These are phyloP conservation scores for Tenthredo amoena DNA, from an alignment of 2,888 invertebrate genomes.

Conservation along the genomic window DNA sequence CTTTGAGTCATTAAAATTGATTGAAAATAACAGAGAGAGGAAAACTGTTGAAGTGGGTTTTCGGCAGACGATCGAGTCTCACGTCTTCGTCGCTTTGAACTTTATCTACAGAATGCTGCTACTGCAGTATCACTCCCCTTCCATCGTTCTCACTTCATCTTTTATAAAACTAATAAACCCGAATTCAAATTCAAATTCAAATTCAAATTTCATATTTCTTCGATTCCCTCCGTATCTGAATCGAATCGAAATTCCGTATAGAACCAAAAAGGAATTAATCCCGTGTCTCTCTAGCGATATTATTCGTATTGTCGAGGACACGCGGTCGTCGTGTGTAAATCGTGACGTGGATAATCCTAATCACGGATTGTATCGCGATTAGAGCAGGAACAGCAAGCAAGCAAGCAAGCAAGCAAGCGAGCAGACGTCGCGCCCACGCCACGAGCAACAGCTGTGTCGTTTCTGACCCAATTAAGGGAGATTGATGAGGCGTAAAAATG, in stretches of 20 bases:
- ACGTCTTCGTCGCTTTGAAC: not conserved
- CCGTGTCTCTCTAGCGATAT: not conserved
- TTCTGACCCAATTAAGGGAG: slow-evolving; percentile 44
- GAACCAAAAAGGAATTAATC: no score
- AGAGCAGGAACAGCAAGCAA: not conserved
- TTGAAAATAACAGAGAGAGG: slow-evolving; percentile 32
- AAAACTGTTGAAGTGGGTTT: not conserved
- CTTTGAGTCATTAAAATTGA: slow-evolving; percentile 39
- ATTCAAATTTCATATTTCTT: not conserved
- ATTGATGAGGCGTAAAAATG: slow-evolving; percentile 49
- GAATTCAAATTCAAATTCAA: not conserved
- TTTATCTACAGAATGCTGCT: not conserved
- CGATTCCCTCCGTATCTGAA: not conserved
- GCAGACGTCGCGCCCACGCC: not conserved
- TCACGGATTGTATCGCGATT: slow-evolving; percentile 47
- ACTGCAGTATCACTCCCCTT: not conserved
- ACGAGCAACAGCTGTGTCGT: slow-evolving; percentile 41
- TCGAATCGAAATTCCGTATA: not conserved
- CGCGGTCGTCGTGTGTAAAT: not conserved
- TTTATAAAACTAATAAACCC: not conserved
- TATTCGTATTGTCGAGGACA: not conserved
- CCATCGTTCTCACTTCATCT: not conserved
- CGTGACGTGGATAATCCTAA: slow-evolving; percentile 35
- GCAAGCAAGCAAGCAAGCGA: not conserved
- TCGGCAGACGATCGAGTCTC: not conserved